Percentiles rank a stretch among this genome's conserved stretches.
Evolutionary conservation across 53 echinoderm and acorn worm genomes (phyloP).

Genomic region (Patiria pectinifera): DNA sequence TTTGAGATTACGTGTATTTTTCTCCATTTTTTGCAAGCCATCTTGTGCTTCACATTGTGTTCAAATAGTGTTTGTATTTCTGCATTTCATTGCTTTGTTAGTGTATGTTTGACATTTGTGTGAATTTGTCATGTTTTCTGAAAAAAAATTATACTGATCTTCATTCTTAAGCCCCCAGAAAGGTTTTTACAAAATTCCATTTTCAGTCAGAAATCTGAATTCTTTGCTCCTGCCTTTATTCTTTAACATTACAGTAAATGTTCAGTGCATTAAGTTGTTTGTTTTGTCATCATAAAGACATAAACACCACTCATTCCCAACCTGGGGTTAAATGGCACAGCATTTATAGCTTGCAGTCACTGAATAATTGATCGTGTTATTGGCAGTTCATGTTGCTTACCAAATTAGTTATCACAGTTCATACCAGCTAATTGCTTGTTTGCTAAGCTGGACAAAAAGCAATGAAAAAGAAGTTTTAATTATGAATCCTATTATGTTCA

Average conservation of each 20-base stretch:
- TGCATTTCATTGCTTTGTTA: neutral
- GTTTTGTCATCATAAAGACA: too few relatives aligned
- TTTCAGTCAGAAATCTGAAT: too few relatives aligned
- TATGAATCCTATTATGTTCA: too few relatives aligned
- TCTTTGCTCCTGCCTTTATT: too few relatives aligned
- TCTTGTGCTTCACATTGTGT: neutral
- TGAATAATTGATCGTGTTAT: neutral
- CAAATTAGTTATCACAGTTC: neutral
- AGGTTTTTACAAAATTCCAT: too few relatives aligned
- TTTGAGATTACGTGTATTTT: neutral
- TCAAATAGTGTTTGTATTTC: neutral
- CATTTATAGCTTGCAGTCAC: neutral
- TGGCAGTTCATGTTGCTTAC: conserved; percentile 2
- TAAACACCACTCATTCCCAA: neutral
- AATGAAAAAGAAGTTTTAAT: neutral
- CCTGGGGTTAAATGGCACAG: neutral
- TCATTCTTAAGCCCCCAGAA: too few relatives aligned
- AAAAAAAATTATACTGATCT: too few relatives aligned
- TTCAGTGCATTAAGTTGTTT: too few relatives aligned
- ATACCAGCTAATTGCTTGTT: neutral
- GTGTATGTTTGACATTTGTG: neutral
- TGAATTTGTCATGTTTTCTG: neutral
- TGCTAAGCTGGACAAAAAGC: neutral
- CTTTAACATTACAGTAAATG: too few relatives aligned
- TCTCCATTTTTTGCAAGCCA: neutral